Evolutionary conservation across 2,797 vertebrate species (phyloP).

Genomic region (Coccyzus lansbergi): DNA sequence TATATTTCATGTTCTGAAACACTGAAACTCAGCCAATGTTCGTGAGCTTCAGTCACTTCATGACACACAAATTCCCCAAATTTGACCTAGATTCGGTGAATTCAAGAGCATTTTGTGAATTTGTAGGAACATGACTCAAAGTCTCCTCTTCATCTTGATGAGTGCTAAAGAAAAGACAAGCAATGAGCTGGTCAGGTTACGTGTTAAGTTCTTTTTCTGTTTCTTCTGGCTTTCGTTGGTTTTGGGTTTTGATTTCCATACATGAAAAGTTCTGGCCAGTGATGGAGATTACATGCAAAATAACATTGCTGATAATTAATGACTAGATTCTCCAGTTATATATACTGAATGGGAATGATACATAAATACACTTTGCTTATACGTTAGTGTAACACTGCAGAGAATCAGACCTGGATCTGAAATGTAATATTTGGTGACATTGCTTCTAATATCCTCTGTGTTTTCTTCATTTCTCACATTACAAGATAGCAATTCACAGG

Average conservation of each 20-base stretch:
- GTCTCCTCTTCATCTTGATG: not conserved
- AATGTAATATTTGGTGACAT: not conserved
- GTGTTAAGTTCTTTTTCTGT: not conserved
- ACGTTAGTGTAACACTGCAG: not conserved
- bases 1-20: not conserved
- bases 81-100: not conserved
- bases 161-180: not conserved
- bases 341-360: not conserved
- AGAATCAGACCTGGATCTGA: not conserved
- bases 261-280: not conserved
- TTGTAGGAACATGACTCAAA: not conserved
- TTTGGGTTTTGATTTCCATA: not conserved
- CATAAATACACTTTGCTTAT: not conserved
- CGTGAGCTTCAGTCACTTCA: not conserved
- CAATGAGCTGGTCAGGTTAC: not conserved
- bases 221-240: not conserved
- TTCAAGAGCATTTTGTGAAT: not conserved
- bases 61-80: not conserved
- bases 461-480: not conserved
- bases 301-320: not conserved
- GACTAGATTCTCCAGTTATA: accelerated
- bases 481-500: not conserved
- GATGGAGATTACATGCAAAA: not conserved
- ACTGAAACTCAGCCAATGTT: not conserved
- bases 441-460: not conserved